Evolutionary conservation across 2,888 invertebrate genomes (phyloP).

Genomic region (Trichogramma evanescens): DNA sequence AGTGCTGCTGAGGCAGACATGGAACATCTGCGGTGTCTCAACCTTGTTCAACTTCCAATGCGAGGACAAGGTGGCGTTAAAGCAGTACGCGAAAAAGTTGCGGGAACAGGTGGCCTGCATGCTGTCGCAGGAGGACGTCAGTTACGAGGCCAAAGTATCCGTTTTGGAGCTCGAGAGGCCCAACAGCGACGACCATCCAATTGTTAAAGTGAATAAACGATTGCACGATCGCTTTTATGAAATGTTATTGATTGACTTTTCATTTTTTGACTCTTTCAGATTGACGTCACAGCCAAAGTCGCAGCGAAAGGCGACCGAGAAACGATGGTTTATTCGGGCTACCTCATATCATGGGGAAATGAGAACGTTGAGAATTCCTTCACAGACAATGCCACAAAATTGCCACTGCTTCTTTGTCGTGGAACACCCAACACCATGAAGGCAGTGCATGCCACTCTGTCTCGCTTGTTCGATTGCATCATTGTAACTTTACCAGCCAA

Average conservation of each 20-base stretch:
- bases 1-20: constrained; percentile 39
- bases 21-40: constrained; percentile 41
- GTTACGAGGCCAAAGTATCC: constrained; percentile 32
- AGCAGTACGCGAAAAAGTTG: constrained; percentile 39
- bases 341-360: constrained; percentile 38
- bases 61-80: constrained; percentile 34
- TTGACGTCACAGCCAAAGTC: constrained; percentile 9
- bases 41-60: constrained; percentile 35
- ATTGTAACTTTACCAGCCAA: constrained; percentile 30
- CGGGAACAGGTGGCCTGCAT: constrained; percentile 37
- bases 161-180: constrained; percentile 26
- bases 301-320: constrained; percentile 12
- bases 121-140: constrained; percentile 34
- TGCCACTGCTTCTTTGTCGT: constrained; percentile 40
- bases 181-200: constrained; percentile 27
- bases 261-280: constrained; percentile 5
- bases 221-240: neutral
- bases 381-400: constrained; percentile 23
- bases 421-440: constrained; percentile 34
- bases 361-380: constrained; percentile 7
- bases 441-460: constrained; percentile 34
- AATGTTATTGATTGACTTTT: neutral
- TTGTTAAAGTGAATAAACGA: constrained; percentile 29
- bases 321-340: constrained; percentile 36
- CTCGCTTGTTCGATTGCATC: constrained; percentile 40